phyloP scores from a whole-genome alignment of 37 sponge, comb jelly and placozoan genomes.

The Trichoplax adhaerens region DNA sequence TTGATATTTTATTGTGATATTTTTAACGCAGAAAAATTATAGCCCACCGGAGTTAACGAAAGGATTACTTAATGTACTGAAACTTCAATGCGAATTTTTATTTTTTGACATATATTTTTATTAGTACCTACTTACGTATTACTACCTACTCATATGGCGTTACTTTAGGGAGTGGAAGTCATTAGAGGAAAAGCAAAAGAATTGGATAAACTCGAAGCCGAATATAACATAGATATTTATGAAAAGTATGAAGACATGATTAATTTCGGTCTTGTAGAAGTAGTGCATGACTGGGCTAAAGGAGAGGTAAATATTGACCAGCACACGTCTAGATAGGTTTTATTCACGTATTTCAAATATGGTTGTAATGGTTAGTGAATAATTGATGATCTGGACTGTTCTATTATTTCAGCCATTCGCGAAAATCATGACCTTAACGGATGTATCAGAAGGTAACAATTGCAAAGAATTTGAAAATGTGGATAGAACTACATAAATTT shows the following conservation, averaged over 20 bases:
- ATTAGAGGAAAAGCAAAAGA: conserved; percentile 34
- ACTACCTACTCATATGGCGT: neutral
- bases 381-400: neutral
- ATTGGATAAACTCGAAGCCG: conserved; percentile 43
- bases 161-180: conserved; percentile 41
- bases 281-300: conserved; percentile 89
- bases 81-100: neutral
- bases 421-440: conserved; percentile 66
- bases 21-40: neutral
- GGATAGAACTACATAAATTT: neutral
- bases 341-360: too few relatives aligned
- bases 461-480: neutral
- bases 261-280: conserved; percentile 89
- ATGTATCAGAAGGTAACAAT: conserved; percentile 75
- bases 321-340: too few relatives aligned
- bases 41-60: neutral
- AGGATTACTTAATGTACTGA: neutral
- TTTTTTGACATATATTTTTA: neutral
- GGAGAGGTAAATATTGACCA: conserved; percentile 35
- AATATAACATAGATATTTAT: conserved; percentile 38
- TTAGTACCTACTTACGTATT: neutral
- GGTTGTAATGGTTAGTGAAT: neutral
- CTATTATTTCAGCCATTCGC: conserved; percentile 54
- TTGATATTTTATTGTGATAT: neutral
- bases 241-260: conserved; percentile 52